Base-by-base conservation (phyloP, 1,140 invertebrate genomes). In the Papilio xuthus region DNA sequence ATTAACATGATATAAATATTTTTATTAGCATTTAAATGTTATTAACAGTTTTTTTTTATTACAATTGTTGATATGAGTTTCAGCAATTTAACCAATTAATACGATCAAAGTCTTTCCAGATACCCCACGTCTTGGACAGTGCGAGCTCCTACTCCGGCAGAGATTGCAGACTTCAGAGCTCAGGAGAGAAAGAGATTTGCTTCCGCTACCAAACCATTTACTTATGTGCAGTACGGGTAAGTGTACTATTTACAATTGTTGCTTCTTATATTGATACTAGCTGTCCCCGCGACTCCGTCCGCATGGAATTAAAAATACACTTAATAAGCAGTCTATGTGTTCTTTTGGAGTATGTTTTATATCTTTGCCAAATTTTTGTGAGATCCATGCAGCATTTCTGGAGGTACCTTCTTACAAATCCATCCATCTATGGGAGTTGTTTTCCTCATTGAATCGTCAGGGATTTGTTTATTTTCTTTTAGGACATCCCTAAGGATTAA, bases 161-260 rank as follows among this genome's bases (percentile, higher is more conserved):
- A 99, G 93, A 96, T 97, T 50, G 95, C 95, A 50, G 95, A 96
- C 70, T 99, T 98, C 85, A 95, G 97, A 69, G 95, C 96, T 79
- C 97, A 98, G 89, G 92, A 94, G 79, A 78, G 90, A 20, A 76
- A 82, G 12, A 81, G 90, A 70, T 93, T 89, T 69, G 82, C 90
- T 0, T 78, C 88, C 9, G 88, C 89, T 0, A 88, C 89, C 2
- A 93, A 92, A 84, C 91, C 92, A 0, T 94, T 92, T 72, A 93
- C 92, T 15, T 94, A 93, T 60, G 53, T 90, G 0, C 90, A 90
- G 96, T 97, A 91, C 90, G 93, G 83, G 91, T 92, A 85, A 79
- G 92, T 83, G 47, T 74, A 37, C 32, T 6, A 37, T 4, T 37
- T 6, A 37, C 32, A 37, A 6, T 6, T 37, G 6, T 44, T 0